Percentiles rank a stretch among this genome's conserved stretches.
These are phyloP conservation scores for Reticulitermes lucifugus DNA, from an alignment of 2,888 invertebrate genomes.

Conservation along the genomic window DNA sequence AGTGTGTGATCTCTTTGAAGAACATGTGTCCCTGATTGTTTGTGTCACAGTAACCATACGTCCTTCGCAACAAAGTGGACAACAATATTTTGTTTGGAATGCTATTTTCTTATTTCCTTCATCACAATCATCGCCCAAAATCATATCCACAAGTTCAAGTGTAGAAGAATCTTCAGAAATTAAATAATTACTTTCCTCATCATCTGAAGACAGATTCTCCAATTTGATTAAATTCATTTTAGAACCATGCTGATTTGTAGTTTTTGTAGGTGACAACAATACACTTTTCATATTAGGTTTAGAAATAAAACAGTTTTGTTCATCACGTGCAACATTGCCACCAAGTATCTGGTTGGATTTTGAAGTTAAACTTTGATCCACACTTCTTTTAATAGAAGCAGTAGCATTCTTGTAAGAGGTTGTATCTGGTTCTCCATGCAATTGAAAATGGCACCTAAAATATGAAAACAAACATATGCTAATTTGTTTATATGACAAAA, in stretches of 20 bases:
- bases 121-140: not conserved
- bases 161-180: constrained; percentile 32
- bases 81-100: not conserved
- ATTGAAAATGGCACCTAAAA: not conserved
- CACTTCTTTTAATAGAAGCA: not conserved
- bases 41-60: constrained; percentile 15
- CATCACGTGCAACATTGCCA: not conserved
- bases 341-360: not conserved
- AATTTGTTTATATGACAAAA: too few species aligned
- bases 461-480: too few species aligned
- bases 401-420: not conserved
- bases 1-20: not conserved
- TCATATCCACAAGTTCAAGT: constrained; percentile 3
- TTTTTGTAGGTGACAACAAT: not conserved
- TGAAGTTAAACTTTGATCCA: not conserved
- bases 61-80: constrained; percentile 40
- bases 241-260: not conserved
- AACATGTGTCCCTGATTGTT: not conserved
- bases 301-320: not conserved
- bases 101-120: not conserved
- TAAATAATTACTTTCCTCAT: not conserved
- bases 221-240: not conserved
- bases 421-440: not conserved
- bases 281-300: not conserved
- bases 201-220: not conserved